Conservation (phyloP, 2,888 invertebrate genomes). For the Cecidostiba fungosa region DNA sequence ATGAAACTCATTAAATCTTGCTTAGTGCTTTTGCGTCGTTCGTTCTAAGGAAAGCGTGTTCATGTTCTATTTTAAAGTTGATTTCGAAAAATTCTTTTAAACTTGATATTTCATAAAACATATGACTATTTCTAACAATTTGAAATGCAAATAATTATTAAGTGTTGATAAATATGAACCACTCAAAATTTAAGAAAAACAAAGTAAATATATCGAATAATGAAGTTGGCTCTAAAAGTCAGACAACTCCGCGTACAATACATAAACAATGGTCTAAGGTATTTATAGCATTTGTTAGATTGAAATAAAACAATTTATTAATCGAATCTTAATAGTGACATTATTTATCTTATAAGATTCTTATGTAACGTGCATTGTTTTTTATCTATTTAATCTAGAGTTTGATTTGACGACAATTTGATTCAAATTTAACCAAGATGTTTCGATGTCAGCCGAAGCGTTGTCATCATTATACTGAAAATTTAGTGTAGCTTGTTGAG, state of each 20-base stretch:
- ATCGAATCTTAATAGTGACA: background rate
- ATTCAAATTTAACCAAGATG: background rate
- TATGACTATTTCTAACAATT: background rate
- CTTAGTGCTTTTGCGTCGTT: constrained; percentile 32
- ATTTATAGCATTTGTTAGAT: constrained; percentile 4
- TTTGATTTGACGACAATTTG: background rate
- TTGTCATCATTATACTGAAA: background rate
- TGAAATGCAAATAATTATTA: no score
- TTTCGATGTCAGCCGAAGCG: background rate
- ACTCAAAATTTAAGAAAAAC: background rate
- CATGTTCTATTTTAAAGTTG: background rate
- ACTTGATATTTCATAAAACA: background rate
- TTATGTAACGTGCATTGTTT: background rate
- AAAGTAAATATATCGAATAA: background rate
- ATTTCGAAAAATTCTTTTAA: background rate
- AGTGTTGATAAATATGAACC: background rate
- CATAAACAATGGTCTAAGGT: constrained; percentile 59
- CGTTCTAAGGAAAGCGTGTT: background rate
- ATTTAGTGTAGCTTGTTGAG: background rate
- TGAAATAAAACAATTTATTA: background rate
- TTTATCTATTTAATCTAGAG: background rate
- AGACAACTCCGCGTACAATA: constrained; percentile 29
- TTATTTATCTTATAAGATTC: background rate
- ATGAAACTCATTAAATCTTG: constrained; percentile 20
- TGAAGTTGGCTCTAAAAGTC: background rate